Evolutionary conservation across 2,888 invertebrate species (phyloP).

Genomic region (Melipona beecheii): DNA sequence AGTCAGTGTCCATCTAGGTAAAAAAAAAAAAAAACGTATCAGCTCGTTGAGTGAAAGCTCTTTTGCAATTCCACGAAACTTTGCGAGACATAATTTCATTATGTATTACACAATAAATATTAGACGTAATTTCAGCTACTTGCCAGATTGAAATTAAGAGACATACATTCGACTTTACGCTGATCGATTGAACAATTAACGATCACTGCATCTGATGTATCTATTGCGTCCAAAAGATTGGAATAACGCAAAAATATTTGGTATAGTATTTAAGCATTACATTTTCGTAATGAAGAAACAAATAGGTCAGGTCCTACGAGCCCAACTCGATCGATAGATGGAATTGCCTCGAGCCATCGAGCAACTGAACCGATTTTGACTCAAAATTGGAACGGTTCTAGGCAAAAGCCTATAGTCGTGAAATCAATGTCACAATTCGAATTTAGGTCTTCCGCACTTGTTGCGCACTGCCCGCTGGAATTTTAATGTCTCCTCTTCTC

Average conservation of each 20-base stretch:
- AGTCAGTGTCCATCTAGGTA: conserved; percentile 91
- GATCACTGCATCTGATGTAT: conserved; percentile 89
- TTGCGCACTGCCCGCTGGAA: conserved; percentile 15
- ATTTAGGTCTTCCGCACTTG: conserved; percentile 41
- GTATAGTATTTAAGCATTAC: conserved; percentile 79
- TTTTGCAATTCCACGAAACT: conserved; percentile 89
- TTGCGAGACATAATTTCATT: conserved; percentile 71
- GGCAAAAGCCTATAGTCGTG: conserved; percentile 3
- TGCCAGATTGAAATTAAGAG: conserved; percentile 89
- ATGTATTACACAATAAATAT: conserved; percentile 76
- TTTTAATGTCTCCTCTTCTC: conserved; percentile 15
- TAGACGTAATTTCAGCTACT: conserved; percentile 90
- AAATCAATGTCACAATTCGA: conserved; percentile 53
- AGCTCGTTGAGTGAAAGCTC: conserved; percentile 88
- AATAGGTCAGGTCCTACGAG: too few species aligned
- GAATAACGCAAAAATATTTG: conserved; percentile 81
- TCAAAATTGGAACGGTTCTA: conserved; percentile 39
- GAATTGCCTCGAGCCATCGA: conserved; percentile 45
- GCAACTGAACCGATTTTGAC: conserved; percentile 34
- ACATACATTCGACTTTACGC: conserved; percentile 88
- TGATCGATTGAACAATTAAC: conserved; percentile 95
- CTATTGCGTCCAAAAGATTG: conserved; percentile 89
- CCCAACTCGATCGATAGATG: too few species aligned
- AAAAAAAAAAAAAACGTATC: conserved; percentile 86
- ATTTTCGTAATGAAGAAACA: too few species aligned